Percentiles rank a stretch among this genome's conserved stretches.
phyloP scores from a whole-genome alignment of 2,797 vertebrate genomes.

The Poecilia velifera region DNA sequence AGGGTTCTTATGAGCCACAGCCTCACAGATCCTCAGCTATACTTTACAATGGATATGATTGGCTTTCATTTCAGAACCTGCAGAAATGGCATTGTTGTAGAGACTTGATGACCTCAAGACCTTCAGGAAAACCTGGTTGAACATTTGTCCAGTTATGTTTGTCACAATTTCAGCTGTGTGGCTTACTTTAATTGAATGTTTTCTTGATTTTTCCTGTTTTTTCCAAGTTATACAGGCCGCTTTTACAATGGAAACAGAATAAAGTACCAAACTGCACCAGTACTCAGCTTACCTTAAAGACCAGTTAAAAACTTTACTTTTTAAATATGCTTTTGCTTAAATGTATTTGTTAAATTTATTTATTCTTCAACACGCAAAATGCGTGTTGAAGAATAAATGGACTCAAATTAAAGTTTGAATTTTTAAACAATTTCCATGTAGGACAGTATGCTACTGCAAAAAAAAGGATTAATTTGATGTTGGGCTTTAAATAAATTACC shows the following conservation, averaged over 20 bases:
- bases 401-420: neutral
- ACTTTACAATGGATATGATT: neutral
- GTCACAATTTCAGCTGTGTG: neutral
- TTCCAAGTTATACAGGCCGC: neutral
- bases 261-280: too few species aligned
- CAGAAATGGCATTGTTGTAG: neutral
- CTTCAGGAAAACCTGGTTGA: neutral
- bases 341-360: too few species aligned
- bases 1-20: neutral
- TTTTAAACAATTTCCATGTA: neutral
- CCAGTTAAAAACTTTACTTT: too few species aligned
- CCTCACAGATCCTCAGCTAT: neutral
- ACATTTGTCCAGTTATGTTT: neutral
- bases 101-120: neutral
- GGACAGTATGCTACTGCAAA: neutral
- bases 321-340: too few species aligned
- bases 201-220: neutral
- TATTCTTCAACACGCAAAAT: too few species aligned
- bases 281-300: too few species aligned
- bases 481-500: neutral
- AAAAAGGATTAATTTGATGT: neutral
- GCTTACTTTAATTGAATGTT: too few species aligned
- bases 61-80: neutral
- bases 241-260: neutral
- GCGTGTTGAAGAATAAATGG: neutral